A percentile compares a stretch with the other conserved stretches of the same genome.
These are phyloP conservation scores for Phorcus lineatus DNA, from an alignment of 2,888 invertebrate genomes.

Conservation along the genomic window DNA sequence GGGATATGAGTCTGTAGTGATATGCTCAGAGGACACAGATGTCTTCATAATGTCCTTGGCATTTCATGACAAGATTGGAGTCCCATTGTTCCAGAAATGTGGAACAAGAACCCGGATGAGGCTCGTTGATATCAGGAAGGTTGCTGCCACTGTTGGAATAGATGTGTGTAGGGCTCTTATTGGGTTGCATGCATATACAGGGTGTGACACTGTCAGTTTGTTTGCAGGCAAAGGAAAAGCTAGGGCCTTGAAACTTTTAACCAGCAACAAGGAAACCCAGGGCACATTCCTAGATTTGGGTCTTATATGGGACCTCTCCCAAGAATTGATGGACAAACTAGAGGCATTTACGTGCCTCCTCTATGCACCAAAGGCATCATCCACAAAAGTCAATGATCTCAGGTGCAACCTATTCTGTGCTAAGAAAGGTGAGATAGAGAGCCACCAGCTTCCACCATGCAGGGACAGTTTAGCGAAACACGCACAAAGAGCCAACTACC, in stretches of 20 bases:
- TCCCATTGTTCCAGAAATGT: not conserved
- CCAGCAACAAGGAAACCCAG: not conserved
- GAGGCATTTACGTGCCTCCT: slow-evolving; percentile 37
- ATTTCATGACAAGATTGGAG: slow-evolving; percentile 25
- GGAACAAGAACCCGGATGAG: not conserved
- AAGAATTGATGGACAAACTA: slow-evolving; percentile 34
- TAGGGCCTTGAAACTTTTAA: slow-evolving; percentile 35
- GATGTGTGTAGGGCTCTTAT: slow-evolving; percentile 35
- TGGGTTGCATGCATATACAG: slow-evolving; percentile 42
- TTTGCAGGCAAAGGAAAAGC: slow-evolving; percentile 40
- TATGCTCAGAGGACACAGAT: slow-evolving; percentile 45
- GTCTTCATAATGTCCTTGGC: slow-evolving; percentile 39
- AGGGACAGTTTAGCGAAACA: slow-evolving; percentile 26
- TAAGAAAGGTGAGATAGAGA: slow-evolving; percentile 26
- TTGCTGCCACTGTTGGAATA: slow-evolving; percentile 25
- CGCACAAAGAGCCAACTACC: slow-evolving; percentile 43
- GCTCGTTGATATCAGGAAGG: not conserved
- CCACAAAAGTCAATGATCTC: slow-evolving; percentile 32
- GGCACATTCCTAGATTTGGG: slow-evolving; percentile 33
- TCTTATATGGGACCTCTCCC: slow-evolving; percentile 31
- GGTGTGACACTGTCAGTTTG: slow-evolving; percentile 40
- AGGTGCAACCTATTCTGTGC: slow-evolving; percentile 34
- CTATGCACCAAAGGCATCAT: slow-evolving; percentile 31
- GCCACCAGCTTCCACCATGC: slow-evolving; percentile 24
- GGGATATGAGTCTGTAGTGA: slow-evolving; percentile 30